Evolutionary conservation across 2,113 vertebrate genomes (phyloP).

Genomic region (Muscicapa adusta): DNA sequence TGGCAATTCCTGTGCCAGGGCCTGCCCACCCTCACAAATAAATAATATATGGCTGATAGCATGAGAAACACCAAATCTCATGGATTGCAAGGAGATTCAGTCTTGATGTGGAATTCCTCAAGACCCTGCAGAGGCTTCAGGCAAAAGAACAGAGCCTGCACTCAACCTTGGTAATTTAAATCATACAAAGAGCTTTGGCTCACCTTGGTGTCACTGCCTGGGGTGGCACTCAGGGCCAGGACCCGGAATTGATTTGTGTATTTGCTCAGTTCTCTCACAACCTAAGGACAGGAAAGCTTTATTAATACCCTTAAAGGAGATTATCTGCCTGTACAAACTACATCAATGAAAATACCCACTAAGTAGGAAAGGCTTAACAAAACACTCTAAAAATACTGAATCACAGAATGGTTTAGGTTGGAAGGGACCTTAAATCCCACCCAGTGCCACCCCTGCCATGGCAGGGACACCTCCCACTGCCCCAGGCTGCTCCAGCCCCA

Average conservation of each 20-base stretch:
- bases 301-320: not conserved
- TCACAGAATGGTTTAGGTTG: no score
- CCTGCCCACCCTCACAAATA: not conserved
- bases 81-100: accelerated
- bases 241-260: constrained; percentile 86
- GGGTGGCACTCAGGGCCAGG: constrained; percentile 92
- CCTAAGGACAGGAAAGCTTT: constrained; percentile 67
- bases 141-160: not conserved
- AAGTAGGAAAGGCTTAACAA: not conserved
- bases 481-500: not conserved
- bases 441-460: accelerated
- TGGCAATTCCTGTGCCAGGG: not conserved
- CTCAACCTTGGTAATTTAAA: accelerated
- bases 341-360: not conserved
- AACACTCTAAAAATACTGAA: not conserved
- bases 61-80: not conserved
- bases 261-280: constrained; percentile 85
- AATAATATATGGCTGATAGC: accelerated
- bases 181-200: accelerated
- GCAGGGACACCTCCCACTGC: not conserved
- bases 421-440: accelerated
- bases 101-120: not conserved
- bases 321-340: not conserved
- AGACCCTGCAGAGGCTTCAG: not conserved
- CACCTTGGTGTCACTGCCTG: constrained; percentile 90